Evolutionary conservation across 1,140 invertebrate genomes (phyloP), one percentile per base, ranked within the genome.

Genomic region (Anadara kagoshimensis): DNA sequence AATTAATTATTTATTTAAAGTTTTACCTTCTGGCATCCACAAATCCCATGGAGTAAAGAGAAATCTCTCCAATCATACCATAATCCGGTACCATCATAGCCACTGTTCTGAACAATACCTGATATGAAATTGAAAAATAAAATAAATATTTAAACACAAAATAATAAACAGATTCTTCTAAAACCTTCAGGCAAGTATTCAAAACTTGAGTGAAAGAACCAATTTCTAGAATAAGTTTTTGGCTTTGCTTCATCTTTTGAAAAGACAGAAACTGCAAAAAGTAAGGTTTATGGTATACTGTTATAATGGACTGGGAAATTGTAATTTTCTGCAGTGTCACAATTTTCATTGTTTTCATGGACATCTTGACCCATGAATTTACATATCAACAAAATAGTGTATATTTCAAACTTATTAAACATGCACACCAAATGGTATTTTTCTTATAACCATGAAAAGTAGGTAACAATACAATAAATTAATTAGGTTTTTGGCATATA

Each of bases 31-130:
- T 86, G 47, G 88, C 88, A 84, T 90, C 83, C 5, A 89, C 86
- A 82, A 90, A 90, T 59, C 89, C 89, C 84, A 89, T 87, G 41
- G 89, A 90, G 72, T 90, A 90, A 24, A 90, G 81, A 14, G 84
- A 85, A 68, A 90, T 90, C 69, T 90, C 89, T 59, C 87, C 89
- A 81, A 90, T 90, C 79, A 90, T 83, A 43, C 85, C 89, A 78
- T 90, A 90, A 70, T 90, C 89, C 29, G 89, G 89, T 16, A 90
- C 89, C 89, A 90, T 90, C 89, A 90, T 90, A 57, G 89, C 89
- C 20, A 90, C 88, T 29, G 87, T 89, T 56, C 89, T 71, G 76
- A 90, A 90, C 61, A 90, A 76, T 10, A 90, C 89, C 88, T 89
- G 62, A 12, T 79, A 62, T 49, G n/a, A 69, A 53, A 8, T 61